Percentiles rank a stretch among this genome's conserved stretches.
These are phyloP conservation scores for Lepidotrigona ventralis DNA, from an alignment of 1,140 invertebrate species.

Conservation along the genomic window DNA sequence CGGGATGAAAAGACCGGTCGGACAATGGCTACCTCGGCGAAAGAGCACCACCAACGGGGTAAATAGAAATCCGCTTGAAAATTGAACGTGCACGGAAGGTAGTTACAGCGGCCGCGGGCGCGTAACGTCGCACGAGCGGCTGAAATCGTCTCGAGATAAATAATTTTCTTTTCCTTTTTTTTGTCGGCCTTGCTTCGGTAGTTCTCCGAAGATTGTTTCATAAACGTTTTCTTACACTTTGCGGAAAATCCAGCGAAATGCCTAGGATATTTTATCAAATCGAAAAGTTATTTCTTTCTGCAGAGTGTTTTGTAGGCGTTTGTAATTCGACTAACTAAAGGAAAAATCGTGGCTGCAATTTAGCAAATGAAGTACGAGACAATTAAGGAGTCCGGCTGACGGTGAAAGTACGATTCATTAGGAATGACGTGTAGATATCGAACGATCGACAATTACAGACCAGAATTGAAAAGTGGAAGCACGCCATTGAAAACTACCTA, in stretches of 20 bases:
- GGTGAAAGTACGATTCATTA: constrained; percentile 35
- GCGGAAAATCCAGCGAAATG: background rate
- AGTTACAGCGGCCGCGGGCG: background rate
- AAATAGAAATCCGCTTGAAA: constrained; percentile 58
- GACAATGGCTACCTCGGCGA: constrained; percentile 49
- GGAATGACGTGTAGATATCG: constrained; percentile 12
- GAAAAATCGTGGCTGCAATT: constrained; percentile 13
- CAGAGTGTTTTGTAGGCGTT: background rate
- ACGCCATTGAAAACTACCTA: constrained; percentile 26
- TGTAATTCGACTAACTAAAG: background rate
- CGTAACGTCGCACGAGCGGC: background rate
- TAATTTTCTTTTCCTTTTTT: constrained; percentile 10
- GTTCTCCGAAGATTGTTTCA: background rate
- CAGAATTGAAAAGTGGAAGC: constrained; percentile 12
- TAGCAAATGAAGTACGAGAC: constrained; percentile 13
- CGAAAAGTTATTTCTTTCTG: background rate
- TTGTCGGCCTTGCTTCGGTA: background rate
- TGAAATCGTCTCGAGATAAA: constrained; percentile 10
- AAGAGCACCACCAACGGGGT: constrained; percentile 20
- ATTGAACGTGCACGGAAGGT: constrained; percentile 37
- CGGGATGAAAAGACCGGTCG: constrained; percentile 49
- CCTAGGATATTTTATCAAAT: background rate
- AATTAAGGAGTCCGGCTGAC: constrained; percentile 15
- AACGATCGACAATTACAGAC: constrained; percentile 15
- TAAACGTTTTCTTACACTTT: background rate